Conservation (phyloP, 2,113 vertebrate genomes). For the Lethenteron camtschaticum region DNA sequence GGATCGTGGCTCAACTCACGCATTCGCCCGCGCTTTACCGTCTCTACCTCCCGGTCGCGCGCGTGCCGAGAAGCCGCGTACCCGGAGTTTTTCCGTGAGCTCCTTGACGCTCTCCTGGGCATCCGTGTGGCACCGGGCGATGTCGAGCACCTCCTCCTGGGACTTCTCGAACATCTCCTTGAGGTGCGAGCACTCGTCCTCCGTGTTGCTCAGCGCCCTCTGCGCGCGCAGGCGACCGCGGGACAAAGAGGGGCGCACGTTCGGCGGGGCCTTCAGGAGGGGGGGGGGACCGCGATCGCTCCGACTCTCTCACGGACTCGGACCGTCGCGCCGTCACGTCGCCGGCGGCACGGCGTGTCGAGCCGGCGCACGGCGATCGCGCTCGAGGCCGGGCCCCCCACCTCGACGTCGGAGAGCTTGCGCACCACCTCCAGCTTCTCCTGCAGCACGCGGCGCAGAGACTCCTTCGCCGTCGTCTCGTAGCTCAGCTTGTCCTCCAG, state of each 20-base stretch:
- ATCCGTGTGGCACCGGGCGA: constrained; percentile 90
- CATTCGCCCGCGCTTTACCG: no score
- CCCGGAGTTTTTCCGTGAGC: constrained; percentile 89
- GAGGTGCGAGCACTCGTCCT: constrained; percentile 96
- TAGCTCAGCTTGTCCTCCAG: constrained; percentile 98
- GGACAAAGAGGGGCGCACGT: no score
- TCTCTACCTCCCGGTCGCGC: no score
- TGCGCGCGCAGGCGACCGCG: constrained; percentile 17
- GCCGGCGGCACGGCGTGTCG: no score
- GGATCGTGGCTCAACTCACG: no score
- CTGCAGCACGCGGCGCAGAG: constrained; percentile 90
- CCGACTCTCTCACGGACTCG: no score
- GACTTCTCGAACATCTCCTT: constrained; percentile 88
- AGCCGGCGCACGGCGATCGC: no score
- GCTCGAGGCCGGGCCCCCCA: constrained; percentile 14
- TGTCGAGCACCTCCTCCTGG: constrained; percentile 77
- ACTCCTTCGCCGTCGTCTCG: constrained; percentile 96
- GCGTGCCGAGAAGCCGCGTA: constrained; percentile 14
- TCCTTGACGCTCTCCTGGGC: constrained; percentile 93
- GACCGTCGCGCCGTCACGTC: no score
- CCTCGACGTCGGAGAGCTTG: constrained; percentile 96
- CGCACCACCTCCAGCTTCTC: constrained; percentile 96
- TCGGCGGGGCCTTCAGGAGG: no score
- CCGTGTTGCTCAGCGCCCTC: constrained; percentile 84
- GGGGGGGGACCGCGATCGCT: no score